phyloP scores from a whole-genome alignment of 2,797 vertebrate species.

The Lepus townsendii region DNA sequence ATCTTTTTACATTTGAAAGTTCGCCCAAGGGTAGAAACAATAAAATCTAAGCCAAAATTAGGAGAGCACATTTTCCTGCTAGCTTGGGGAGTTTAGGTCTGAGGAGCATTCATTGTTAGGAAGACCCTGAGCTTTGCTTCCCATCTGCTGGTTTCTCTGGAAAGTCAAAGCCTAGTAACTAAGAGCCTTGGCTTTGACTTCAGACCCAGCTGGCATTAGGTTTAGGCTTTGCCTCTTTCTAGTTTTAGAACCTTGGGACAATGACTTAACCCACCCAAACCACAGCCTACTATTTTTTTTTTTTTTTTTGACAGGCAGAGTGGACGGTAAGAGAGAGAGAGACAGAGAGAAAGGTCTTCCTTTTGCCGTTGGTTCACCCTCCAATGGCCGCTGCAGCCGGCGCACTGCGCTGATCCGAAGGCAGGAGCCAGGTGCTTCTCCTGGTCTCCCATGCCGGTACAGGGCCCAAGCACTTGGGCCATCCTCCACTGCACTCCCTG shows the following conservation, averaged over 20 bases:
- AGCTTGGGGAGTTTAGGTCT: background rate
- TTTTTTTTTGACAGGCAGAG: no score
- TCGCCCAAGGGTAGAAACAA: background rate
- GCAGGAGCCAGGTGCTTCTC: no score
- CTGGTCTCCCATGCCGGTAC: no score
- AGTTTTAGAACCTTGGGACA: background rate
- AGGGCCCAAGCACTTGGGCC: no score
- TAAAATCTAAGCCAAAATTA: conserved; percentile 10
- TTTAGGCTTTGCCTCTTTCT: background rate
- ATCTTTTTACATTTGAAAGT: conserved; percentile 19
- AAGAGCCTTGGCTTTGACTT: conserved; percentile 5
- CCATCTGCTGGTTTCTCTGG: background rate
- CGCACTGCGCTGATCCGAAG: no score
- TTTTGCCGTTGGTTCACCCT: no score
- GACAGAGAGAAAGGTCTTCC: no score
- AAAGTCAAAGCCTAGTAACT: background rate
- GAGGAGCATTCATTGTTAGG: background rate
- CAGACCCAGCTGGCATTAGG: background rate
- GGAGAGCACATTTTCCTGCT: background rate
- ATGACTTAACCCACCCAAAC: background rate
- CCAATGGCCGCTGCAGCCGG: no score
- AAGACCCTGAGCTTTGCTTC: background rate
- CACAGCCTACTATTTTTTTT: no score
- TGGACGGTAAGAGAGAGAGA: no score
- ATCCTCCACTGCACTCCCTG: no score